Conservation (phyloP, 2,888 invertebrate genomes). For the Osmoderma eremita region DNA sequence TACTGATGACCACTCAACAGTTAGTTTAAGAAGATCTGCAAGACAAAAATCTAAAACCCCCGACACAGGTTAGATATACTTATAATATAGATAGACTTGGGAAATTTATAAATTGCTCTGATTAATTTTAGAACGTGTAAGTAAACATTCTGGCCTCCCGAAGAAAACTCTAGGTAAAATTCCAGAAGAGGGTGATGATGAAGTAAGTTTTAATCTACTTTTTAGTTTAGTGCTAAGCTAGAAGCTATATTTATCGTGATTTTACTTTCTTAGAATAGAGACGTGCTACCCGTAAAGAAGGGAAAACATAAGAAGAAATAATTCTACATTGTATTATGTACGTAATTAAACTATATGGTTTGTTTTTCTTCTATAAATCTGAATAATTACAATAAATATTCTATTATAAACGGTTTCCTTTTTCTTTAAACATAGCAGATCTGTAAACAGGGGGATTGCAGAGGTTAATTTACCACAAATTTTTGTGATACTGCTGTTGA, state of each 20-base stretch:
- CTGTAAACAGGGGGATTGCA: no score
- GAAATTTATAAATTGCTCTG: neutral
- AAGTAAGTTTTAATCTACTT: constrained; percentile 14
- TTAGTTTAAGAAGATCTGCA: constrained; percentile 21
- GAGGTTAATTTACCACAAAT: no score
- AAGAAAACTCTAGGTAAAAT: constrained; percentile 22
- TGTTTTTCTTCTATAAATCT: no score
- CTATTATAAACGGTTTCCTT: no score
- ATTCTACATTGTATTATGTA: neutral
- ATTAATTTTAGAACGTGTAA: constrained; percentile 5
- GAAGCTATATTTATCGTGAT: neutral
- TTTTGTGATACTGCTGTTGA: no score
- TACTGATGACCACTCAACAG: constrained; percentile 12
- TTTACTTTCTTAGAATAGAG: constrained; percentile 7
- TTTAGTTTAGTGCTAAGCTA: neutral
- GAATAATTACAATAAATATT: no score
- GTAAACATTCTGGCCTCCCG: neutral
- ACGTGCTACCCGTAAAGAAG: neutral
- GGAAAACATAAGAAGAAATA: constrained; percentile 19
- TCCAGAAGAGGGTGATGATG: constrained; percentile 16
- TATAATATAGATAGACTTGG: neutral
- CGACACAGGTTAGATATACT: constrained; percentile 20
- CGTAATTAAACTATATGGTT: neutral
- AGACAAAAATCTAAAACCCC: constrained; percentile 26
- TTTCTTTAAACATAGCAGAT: no score